These are phyloP conservation scores for Drosophila imparisetae DNA, from an alignment of 2,888 invertebrate species.

Conservation along the genomic window DNA sequence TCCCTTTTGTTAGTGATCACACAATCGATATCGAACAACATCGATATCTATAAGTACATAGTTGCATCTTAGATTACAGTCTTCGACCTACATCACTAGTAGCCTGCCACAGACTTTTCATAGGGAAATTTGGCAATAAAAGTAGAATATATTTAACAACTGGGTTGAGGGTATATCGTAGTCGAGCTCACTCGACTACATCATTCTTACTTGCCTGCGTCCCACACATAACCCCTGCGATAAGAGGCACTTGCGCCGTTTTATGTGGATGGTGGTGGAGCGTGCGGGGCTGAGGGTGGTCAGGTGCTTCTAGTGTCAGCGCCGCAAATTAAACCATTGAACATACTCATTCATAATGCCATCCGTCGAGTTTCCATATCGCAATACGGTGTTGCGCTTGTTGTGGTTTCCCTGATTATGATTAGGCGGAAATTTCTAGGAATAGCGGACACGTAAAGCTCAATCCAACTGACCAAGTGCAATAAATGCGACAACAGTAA, in stretches of 20 bases:
- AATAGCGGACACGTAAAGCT: conserved; percentile 6
- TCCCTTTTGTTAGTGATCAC: too few relatives aligned
- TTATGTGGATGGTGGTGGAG: background rate
- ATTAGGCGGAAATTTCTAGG: conserved; percentile 31
- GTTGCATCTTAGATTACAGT: too few relatives aligned
- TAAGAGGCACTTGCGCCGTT: conserved; percentile 32
- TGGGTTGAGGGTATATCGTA: too few relatives aligned
- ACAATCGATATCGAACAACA: too few relatives aligned
- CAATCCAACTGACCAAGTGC: conserved; percentile 19
- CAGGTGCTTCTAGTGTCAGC: conserved; percentile 14
- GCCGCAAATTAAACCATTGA: conserved; percentile 39
- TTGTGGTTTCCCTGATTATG: conserved; percentile 20
- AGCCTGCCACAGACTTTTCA: too few relatives aligned
- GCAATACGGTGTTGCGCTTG: conserved; percentile 3
- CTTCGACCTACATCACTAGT: too few relatives aligned
- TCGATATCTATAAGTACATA: too few relatives aligned
- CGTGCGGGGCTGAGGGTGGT: background rate
- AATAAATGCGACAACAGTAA: conserved; percentile 9
- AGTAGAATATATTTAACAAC: too few relatives aligned
- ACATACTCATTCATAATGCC: conserved; percentile 31
- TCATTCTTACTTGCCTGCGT: background rate
- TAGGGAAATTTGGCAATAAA: too few relatives aligned
- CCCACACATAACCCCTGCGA: conserved; percentile 31
- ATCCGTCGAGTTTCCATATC: conserved; percentile 19
- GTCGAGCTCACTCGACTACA: too few relatives aligned